Percentiles rank a stretch among this genome's conserved stretches.
These are phyloP conservation scores for Drosophila mimica DNA, from an alignment of 2,888 invertebrate genomes.

Conservation along the genomic window DNA sequence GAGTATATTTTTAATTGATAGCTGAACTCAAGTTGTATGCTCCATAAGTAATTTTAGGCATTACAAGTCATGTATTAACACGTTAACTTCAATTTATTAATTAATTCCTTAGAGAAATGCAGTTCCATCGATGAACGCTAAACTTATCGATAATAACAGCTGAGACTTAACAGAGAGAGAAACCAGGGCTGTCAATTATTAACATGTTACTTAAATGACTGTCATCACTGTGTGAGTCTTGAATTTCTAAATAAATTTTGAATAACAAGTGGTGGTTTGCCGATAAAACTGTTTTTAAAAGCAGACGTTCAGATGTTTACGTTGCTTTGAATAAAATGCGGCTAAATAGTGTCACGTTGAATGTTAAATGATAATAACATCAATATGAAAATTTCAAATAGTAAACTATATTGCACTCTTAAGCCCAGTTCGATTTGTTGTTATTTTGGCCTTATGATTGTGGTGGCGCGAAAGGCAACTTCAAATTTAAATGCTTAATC, in stretches of 20 bases:
- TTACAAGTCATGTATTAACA: background rate
- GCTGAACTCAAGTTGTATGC: background rate
- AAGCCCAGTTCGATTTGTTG: too few relatives aligned
- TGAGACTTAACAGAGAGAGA: background rate
- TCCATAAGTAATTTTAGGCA: background rate
- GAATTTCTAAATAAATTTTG: background rate
- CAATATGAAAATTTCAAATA: background rate
- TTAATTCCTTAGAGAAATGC: background rate
- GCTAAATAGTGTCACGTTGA: background rate
- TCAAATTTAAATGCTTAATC: too few relatives aligned
- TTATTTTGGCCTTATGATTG: too few relatives aligned
- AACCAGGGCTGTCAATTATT: background rate
- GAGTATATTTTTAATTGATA: background rate
- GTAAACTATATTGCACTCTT: background rate
- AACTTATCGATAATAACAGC: slow-evolving; percentile 27
- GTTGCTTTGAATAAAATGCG: background rate
- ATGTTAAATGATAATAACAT: background rate
- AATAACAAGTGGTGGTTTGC: slow-evolving; percentile 1
- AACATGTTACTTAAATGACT: background rate
- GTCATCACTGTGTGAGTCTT: background rate
- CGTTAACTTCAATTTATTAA: background rate
- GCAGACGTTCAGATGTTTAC: background rate
- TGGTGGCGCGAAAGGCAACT: too few relatives aligned
- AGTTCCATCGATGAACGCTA: background rate
- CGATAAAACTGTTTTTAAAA: background rate